phyloP scores from a whole-genome alignment of 2,797 vertebrate genomes.

The Pangasius larnaudii region DNA sequence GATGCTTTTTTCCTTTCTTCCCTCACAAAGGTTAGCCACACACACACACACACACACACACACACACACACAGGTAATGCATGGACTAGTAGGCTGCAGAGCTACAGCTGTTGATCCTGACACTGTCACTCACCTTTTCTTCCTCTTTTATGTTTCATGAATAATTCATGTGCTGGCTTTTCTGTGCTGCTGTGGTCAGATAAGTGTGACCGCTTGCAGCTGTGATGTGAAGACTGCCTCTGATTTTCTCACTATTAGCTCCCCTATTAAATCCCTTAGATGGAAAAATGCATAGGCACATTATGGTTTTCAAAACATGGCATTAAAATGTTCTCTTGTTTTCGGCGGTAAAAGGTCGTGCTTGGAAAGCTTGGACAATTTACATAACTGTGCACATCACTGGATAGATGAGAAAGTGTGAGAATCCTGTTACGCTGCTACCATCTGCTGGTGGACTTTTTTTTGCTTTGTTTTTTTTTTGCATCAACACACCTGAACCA shows the following conservation, averaged over 20 bases:
- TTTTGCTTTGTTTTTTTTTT: background rate
- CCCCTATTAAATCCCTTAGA: conserved; percentile 38
- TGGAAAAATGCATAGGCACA: conserved; percentile 24
- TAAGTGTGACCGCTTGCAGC: conserved; percentile 41
- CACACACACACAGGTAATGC: conserved; percentile 41
- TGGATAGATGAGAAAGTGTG: conserved; percentile 55
- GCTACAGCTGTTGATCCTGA: conserved; percentile 67
- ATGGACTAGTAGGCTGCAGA: conserved; percentile 60
- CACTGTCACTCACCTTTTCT: conserved; percentile 59
- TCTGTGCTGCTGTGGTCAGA: conserved; percentile 56
- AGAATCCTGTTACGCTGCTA: conserved; percentile 72
- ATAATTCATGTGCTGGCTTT: conserved; percentile 67
- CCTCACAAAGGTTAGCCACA: conserved; percentile 13
- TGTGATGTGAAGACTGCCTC: conserved; percentile 12
- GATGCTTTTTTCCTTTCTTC: conserved; percentile 50
- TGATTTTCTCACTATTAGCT: conserved; percentile 37
- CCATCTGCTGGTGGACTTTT: conserved; percentile 71
- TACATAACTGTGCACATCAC: conserved; percentile 14
- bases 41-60: conserved; percentile 51
- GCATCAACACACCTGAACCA: background rate
- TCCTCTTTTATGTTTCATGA: conserved; percentile 66
- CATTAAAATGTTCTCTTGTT: conserved; percentile 39
- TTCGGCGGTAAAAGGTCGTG: conserved; percentile 17
- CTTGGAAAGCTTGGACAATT: conserved; percentile 27
- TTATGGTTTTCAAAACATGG: conserved; percentile 40